These are phyloP conservation scores for Drosophila rhopaloa DNA, from an alignment of 1,140 invertebrate species.

Conservation along the genomic window DNA sequence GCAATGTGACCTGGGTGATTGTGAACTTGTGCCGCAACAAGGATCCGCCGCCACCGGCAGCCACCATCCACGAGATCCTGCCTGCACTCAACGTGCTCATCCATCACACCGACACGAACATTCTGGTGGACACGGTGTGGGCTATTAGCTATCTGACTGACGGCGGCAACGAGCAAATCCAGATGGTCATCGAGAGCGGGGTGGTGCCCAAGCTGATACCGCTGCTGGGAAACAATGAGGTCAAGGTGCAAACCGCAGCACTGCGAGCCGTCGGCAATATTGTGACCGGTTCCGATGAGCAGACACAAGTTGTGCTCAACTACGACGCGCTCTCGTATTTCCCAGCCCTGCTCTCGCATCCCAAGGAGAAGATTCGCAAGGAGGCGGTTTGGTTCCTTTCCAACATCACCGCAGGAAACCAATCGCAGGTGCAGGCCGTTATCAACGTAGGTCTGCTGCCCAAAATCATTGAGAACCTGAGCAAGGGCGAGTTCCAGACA, in stretches of 20 bases:
- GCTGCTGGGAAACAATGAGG: slow-evolving; percentile 97
- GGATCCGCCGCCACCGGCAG: slow-evolving; percentile 94
- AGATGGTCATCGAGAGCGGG: slow-evolving; percentile 98
- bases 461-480: slow-evolving; percentile 96
- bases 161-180: slow-evolving; percentile 99
- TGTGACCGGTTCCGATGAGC: slow-evolving; percentile 99
- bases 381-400: slow-evolving; percentile 99
- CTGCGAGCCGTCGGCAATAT: slow-evolving; percentile 99
- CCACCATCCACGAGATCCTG: slow-evolving; percentile 96
- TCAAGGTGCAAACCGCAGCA: slow-evolving; percentile 99
- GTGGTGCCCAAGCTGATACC: slow-evolving; percentile 98
- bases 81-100: slow-evolving; percentile 97
- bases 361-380: slow-evolving; percentile 91
- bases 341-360: slow-evolving; percentile 94
- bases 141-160: slow-evolving; percentile 99
- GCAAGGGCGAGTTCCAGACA: slow-evolving; percentile 98
- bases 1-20: slow-evolving; percentile 99
- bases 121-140: slow-evolving; percentile 99
- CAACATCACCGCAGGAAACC: slow-evolving; percentile 99
- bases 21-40: slow-evolving; percentile 98
- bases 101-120: slow-evolving; percentile 97
- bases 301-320: slow-evolving; percentile 97
- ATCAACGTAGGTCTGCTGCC: slow-evolving; percentile 97
- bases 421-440: slow-evolving; percentile 98
- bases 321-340: slow-evolving; percentile 97